These are phyloP conservation scores for Rhadina sibilatrix DNA, from an alignment of 2,113 vertebrate genomes.

Conservation along the genomic window DNA sequence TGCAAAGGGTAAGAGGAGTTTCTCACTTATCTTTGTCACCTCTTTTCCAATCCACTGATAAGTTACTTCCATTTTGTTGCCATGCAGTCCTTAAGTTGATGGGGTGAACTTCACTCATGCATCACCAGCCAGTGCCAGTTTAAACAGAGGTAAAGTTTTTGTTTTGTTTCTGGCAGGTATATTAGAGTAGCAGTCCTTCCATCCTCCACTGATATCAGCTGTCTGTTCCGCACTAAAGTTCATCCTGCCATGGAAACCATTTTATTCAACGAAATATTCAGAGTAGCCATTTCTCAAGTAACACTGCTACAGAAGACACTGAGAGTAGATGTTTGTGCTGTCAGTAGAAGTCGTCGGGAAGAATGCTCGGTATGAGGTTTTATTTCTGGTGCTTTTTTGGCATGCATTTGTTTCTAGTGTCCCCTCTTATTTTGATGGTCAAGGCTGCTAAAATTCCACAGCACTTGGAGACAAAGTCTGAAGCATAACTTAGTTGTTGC, in stretches of 20 bases:
- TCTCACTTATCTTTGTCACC: not conserved
- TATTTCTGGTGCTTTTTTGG: not conserved
- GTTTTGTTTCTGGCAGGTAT: slow-evolving; percentile 69
- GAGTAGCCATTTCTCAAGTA: slow-evolving; percentile 70
- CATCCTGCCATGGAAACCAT: slow-evolving; percentile 69
- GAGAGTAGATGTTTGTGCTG: slow-evolving; percentile 77
- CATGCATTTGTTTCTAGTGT: not conserved
- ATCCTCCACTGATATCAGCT: slow-evolving; percentile 77
- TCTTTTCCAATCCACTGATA: not conserved
- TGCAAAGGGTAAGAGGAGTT: not conserved
- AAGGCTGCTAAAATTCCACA: not conserved
- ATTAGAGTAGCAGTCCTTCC: slow-evolving; percentile 79
- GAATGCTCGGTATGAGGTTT: slow-evolving; percentile 77
- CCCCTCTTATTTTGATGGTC: not conserved
- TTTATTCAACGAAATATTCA: slow-evolving; percentile 76
- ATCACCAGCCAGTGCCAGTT: not conserved
- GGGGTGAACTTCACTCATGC: not conserved
- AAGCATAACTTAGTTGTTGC: not conserved
- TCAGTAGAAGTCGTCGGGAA: slow-evolving; percentile 63
- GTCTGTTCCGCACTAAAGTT: slow-evolving; percentile 82
- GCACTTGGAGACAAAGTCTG: not conserved
- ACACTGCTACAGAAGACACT: slow-evolving; percentile 77
- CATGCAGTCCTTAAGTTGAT: not conserved
- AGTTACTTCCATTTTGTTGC: not conserved
- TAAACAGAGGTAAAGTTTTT: not conserved